These are phyloP conservation scores for Pagrus major DNA, from an alignment of 2,113 vertebrate genomes.

Conservation along the genomic window DNA sequence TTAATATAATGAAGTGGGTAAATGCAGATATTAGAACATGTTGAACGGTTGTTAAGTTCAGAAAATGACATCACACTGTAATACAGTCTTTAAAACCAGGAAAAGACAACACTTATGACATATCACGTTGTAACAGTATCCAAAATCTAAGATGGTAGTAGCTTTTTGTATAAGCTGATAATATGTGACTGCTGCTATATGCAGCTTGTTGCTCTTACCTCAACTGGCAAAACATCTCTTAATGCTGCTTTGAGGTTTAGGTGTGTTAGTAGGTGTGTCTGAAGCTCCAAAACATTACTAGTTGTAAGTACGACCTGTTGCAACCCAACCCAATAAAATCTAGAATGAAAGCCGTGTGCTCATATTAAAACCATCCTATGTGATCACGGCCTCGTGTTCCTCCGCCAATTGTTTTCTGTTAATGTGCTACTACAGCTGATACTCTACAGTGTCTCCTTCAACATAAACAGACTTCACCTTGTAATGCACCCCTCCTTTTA, in stretches of 20 bases:
- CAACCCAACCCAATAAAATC: not conserved
- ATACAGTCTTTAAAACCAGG: no score
- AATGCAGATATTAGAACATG: no score
- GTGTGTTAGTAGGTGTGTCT: not conserved
- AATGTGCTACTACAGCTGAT: not conserved
- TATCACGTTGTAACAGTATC: no score
- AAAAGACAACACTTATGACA: no score
- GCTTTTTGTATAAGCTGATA: no score
- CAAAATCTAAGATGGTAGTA: no score
- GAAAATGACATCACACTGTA: no score
- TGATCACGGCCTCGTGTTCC: conserved; percentile 52
- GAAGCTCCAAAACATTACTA: not conserved
- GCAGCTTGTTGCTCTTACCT: not conserved
- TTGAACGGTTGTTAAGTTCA: no score
- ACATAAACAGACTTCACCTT: not conserved
- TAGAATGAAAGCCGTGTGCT: not conserved
- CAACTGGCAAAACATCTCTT: not conserved
- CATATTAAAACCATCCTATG: conserved; percentile 30
- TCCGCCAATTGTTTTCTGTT: conserved; percentile 16
- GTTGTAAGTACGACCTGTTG: not conserved
- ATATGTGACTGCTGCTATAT: no score
- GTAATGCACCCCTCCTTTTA: not conserved
- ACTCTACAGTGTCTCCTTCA: not conserved
- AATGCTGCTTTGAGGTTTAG: not conserved
- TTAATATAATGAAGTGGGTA: no score